Base-by-base conservation (phyloP, 2,888 invertebrate genomes). In the Sphaerophoria rueppellii region DNA sequence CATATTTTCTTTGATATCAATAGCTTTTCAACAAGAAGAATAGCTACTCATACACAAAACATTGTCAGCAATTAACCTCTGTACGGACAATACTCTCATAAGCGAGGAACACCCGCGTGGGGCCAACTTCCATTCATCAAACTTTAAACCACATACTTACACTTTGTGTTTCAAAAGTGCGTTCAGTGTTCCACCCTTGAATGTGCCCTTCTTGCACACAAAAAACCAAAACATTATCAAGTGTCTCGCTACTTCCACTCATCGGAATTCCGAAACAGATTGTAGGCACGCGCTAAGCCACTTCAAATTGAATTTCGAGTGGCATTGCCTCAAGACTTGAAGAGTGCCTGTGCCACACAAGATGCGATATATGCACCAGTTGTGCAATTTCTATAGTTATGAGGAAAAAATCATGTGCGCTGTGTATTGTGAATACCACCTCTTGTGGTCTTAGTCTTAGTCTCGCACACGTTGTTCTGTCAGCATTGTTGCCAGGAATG, bases 241-340 rank as follows among this genome's bases (percentile, higher is more conserved):
- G 82, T 79, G 79, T 35, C 12, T 9, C 35, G 58, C 70, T 40
- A 75, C 67, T 71, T 35, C 14, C 65, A 74, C 70, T 74, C 67
- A 79, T 83, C 71, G 83, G 83, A 83, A 83, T 83, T 83, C 46
- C 55, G 75, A 80, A 83, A 83, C 83, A 83, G 83, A 83, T 80
- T 83, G 75, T 52, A 83, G 83, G 83, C 83, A 83, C 83, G 83
- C 83, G 83, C 83, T 80, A 52, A 58, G 35, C 75, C 71, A 72
- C 83, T 83, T 72, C 61, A 76, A 65, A 63, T 35, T n/a, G 32
- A 50, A 61, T 74, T 54, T 80, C 61, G 34, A 83, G 82, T 79
- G 74, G 40, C 24, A 54, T 54, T 43, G 40, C 43, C 65, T 75
- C 67, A 71, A 71, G 73, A 67, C 24, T 24, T 24, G 1, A 24